Evolutionary conservation across 2,888 invertebrate species (phyloP), one percentile per base, ranked within the genome.

Genomic region (Campoletis raptor): DNA sequence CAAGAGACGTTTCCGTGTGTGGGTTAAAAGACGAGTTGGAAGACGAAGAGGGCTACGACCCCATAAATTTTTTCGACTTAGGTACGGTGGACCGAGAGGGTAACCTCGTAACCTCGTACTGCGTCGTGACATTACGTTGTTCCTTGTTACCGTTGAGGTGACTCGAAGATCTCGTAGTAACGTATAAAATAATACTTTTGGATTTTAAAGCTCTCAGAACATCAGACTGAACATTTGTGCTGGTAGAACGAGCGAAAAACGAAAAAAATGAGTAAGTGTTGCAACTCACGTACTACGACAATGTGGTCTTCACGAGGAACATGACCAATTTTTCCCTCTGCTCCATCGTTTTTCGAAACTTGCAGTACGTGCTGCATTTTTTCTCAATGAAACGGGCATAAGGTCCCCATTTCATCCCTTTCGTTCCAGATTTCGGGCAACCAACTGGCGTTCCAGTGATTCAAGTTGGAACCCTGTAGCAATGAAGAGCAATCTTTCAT

Each of bases 21-120:
- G 42, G 42, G 61, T 48, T 45, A 69, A 67, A 70, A 74, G 76
- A 54, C 30, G 70, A 79, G 74, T 61, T 18, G 57, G 64, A 76
- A 78, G 79, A 79, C 54, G 70, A 79, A 82, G 74, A 79, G 82
- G 79, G 61, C 57, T 74, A 79, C 21, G 74, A 61, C 36, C 79
- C 69, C 70, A 85, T 85, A 72, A 76, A 83, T 85, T 85, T 80
- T 85, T 80, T 76, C 37, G 52, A 42, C 74, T 73, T 70, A 70
- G 24, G 36, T 30, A 61, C 48, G 36, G 72, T 21, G 73, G 74
- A 76, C 36, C 6, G 15, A 21, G 52, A 66, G 18, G 24, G 66
- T 15, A 61, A 72, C 72, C 15, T 72, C 69, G 64, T 79, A 36
- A 80, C 48, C 24, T 74, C 57, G 64, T 74, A 61, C 40, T 42